These are phyloP conservation scores for Spinibarbus caldwelli DNA, from an alignment of 2,797 vertebrate genomes.

Conservation along the genomic window DNA sequence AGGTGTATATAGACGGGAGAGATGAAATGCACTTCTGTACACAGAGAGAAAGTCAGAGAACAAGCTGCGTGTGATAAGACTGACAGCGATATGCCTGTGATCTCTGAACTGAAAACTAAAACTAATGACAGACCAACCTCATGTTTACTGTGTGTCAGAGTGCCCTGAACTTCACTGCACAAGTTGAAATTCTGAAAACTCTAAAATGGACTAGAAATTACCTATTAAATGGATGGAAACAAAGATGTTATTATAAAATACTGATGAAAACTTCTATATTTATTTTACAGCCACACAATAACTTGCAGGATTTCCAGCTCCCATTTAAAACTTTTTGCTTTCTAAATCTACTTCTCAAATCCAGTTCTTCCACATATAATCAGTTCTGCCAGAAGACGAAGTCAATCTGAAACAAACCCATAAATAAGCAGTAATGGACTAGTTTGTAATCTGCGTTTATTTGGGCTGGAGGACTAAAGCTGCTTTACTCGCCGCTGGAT, in stretches of 20 bases:
- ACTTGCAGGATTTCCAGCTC: not conserved
- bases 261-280: not conserved
- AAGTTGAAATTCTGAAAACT: not conserved
- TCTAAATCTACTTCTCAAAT: conserved; percentile 21
- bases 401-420: conserved; percentile 29
- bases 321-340: not conserved
- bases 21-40: not conserved
- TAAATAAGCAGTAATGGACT: conserved; percentile 25
- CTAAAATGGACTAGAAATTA: not conserved
- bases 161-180: not conserved
- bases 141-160: not conserved
- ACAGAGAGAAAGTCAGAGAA: conserved; percentile 47
- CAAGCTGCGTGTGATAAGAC: conserved; percentile 1
- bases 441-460: conserved; percentile 32
- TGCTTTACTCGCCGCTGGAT: conserved; percentile 9
- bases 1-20: not conserved
- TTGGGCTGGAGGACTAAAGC: conserved; percentile 36
- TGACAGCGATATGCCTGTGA: conserved; percentile 6
- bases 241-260: not conserved
- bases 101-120: conserved; percentile 8
- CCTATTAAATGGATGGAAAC: conserved; percentile 4
- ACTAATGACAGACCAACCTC: not conserved
- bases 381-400: conserved; percentile 7
- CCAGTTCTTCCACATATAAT: not conserved
- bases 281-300: not conserved